Percentiles rank a stretch among this genome's conserved stretches.
phyloP scores from a whole-genome alignment of 2,888 invertebrate species.

The Apotomis capreana region DNA sequence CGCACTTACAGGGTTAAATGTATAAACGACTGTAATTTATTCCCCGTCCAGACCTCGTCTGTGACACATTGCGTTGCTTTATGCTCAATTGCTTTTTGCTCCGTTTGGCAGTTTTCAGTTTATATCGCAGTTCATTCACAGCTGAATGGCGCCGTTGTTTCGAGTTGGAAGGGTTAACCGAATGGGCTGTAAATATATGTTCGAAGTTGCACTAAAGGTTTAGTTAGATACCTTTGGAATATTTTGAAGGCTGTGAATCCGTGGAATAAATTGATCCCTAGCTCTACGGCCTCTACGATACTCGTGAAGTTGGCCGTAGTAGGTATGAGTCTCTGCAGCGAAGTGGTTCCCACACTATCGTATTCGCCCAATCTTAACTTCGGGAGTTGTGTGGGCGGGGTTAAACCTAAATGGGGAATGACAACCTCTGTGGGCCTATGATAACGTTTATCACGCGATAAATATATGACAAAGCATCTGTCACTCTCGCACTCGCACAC shows the following conservation, averaged over 20 bases:
- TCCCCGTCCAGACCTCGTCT: conserved; percentile 55
- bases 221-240: neutral
- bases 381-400: too few relatives aligned
- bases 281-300: too few relatives aligned
- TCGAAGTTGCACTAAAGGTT: conserved; percentile 4
- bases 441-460: too few relatives aligned
- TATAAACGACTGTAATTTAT: conserved; percentile 69
- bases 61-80: conserved; percentile 49
- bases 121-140: conserved; percentile 39
- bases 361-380: too few relatives aligned
- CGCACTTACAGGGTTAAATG: conserved; percentile 49
- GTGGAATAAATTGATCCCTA: too few relatives aligned
- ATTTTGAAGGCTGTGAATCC: neutral
- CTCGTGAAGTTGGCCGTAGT: too few relatives aligned
- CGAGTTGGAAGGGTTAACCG: conserved; percentile 37
- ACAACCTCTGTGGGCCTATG: too few relatives aligned
- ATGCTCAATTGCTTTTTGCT: conserved; percentile 37
- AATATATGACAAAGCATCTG: too few relatives aligned
- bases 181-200: conserved; percentile 22
- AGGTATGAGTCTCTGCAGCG: too few relatives aligned
- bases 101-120: conserved; percentile 37
- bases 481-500: too few relatives aligned
- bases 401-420: too few relatives aligned
- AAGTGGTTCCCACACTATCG: too few relatives aligned
- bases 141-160: conserved; percentile 33